These are phyloP conservation scores for Cyprinodon tularosa DNA, from an alignment of 2,113 vertebrate genomes.

Conservation along the genomic window DNA sequence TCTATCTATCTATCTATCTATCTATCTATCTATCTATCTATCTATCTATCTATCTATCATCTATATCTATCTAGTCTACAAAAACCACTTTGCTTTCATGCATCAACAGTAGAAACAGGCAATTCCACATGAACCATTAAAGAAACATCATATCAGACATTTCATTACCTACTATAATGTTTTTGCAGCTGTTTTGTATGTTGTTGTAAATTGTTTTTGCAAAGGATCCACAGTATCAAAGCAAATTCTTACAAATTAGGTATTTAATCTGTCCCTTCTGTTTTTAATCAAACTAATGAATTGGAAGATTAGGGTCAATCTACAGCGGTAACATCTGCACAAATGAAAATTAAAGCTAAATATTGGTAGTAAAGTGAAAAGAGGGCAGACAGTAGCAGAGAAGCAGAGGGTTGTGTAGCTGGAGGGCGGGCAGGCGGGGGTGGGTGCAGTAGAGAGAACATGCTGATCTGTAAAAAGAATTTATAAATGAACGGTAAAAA, in stretches of 20 bases:
- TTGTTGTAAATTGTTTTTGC: neutral
- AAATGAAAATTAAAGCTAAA: conserved; percentile 19
- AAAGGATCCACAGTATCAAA: conserved; percentile 13
- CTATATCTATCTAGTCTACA: no score
- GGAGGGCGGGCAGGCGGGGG: neutral
- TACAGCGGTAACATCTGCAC: neutral
- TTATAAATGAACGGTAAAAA: conserved; percentile 9
- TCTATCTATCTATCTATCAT: no score
- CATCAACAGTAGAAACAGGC: neutral
- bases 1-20: no score
- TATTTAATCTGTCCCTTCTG: conserved; percentile 12
- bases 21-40: no score
- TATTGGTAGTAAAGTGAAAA: neutral
- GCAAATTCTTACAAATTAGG: neutral
- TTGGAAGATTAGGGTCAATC: conserved; percentile 35
- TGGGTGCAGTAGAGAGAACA: neutral
- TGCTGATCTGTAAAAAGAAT: conserved; percentile 25
- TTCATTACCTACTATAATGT: neutral
- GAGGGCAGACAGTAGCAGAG: neutral
- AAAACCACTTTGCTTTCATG: neutral
- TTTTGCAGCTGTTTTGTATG: neutral
- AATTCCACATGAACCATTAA: neutral
- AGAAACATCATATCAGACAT: neutral
- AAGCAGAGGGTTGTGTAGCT: conserved; percentile 8
- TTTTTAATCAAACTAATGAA: conserved; percentile 43